A percentile compares a stretch with the other conserved stretches of the same genome.
Conservation (phyloP, 2,113 vertebrate genomes). For the Gnathonemus echidnorhynchus region DNA sequence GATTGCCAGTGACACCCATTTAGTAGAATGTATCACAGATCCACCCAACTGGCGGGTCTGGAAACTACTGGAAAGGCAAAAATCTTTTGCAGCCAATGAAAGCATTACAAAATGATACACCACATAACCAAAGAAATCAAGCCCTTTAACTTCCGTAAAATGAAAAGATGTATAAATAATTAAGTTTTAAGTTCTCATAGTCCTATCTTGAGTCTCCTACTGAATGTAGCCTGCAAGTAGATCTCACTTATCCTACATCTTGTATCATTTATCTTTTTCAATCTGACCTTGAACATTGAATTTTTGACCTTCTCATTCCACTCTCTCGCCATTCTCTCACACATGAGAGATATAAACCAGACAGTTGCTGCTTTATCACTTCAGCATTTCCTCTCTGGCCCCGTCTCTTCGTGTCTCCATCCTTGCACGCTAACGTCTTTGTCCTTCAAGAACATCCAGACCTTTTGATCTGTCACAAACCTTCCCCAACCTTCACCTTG, state of each 20-base stretch:
- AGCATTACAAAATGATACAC: neutral
- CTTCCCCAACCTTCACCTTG: neutral
- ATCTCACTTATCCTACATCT: neutral
- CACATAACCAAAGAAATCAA: neutral
- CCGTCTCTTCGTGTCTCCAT: neutral
- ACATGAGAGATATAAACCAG: neutral
- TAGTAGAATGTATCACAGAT: neutral
- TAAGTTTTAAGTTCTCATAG: neutral
- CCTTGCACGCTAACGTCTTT: neutral
- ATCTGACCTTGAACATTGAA: neutral
- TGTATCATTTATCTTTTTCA: neutral
- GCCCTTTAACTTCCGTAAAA: neutral
- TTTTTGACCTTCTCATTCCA: neutral
- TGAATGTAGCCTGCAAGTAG: neutral
- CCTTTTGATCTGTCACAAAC: neutral
- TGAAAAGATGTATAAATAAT: neutral
- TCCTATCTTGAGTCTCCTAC: neutral
- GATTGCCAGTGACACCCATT: constrained; percentile 1
- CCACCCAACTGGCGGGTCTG: neutral
- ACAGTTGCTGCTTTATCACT: neutral
- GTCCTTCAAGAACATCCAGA: neutral
- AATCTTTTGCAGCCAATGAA: neutral
- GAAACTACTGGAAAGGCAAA: neutral
- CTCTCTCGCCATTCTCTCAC: neutral
- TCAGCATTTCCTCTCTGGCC: neutral